These are phyloP conservation scores for Diabrotica balteata DNA, from an alignment of 2,888 invertebrate genomes.

Conservation along the genomic window DNA sequence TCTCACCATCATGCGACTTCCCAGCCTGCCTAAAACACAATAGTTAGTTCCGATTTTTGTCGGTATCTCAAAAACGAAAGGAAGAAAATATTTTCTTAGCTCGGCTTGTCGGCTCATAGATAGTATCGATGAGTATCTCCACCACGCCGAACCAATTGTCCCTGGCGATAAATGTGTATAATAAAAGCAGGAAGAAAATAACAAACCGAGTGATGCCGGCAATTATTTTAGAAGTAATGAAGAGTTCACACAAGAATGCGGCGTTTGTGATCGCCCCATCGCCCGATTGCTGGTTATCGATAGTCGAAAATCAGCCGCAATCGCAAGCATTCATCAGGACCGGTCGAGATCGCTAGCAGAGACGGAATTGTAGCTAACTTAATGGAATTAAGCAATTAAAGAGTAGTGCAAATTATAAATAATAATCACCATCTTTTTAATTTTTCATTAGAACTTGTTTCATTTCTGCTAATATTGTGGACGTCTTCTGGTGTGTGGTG, in stretches of 20 bases:
- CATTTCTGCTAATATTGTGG: no score
- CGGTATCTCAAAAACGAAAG: conserved; percentile 11
- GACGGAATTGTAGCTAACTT: conserved; percentile 6
- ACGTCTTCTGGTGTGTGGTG: no score
- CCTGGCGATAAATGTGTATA: conserved; percentile 31
- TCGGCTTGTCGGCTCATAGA: conserved; percentile 23
- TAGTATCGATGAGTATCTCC: conserved; percentile 27
- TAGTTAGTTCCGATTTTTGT: conserved; percentile 13
- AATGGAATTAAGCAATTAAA: no score
- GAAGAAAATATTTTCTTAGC: conserved; percentile 18
- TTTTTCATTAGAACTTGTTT: no score
- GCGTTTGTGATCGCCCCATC: conserved; percentile 47
- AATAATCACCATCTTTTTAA: no score
- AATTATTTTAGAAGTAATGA: conserved; percentile 49
- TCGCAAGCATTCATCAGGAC: conserved; percentile 49
- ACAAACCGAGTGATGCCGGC: conserved; percentile 43
- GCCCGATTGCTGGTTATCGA: conserved; percentile 40
- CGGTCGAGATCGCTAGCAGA: conserved; percentile 39
- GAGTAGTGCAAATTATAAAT: no score
- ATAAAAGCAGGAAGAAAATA: conserved; percentile 37
- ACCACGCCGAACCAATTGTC: conserved; percentile 33
- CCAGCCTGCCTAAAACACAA: conserved; percentile 1
- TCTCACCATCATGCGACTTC: no score
- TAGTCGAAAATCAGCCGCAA: conserved; percentile 47
- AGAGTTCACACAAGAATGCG: conserved; percentile 50